Evolutionary conservation across 2,888 invertebrate species (phyloP).

Genomic region (Elegia similella): DNA sequence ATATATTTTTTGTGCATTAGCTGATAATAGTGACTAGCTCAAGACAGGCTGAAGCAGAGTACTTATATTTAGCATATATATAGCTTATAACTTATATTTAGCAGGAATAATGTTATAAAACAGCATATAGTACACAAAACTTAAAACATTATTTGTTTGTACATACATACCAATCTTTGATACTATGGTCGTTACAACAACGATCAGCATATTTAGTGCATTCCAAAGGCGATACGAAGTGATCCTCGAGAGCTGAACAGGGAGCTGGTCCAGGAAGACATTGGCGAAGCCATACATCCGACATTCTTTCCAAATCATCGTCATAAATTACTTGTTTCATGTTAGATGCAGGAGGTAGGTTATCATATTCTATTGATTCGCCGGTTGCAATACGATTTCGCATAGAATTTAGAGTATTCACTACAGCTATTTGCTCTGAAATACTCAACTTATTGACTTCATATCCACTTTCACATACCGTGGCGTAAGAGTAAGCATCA

Average conservation of each 20-base stretch:
- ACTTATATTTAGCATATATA: no score
- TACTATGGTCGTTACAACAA: constrained; percentile 42
- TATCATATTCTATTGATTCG: constrained; percentile 42
- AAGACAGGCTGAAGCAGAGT: no score
- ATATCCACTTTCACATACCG: constrained; percentile 51
- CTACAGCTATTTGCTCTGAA: constrained; percentile 49
- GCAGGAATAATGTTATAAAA: no score
- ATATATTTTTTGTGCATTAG: no score
- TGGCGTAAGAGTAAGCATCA: constrained; percentile 39
- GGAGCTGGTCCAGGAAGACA: constrained; percentile 67
- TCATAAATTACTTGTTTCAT: constrained; percentile 71
- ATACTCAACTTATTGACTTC: constrained; percentile 44
- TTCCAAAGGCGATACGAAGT: constrained; percentile 61
- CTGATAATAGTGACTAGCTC: no score
- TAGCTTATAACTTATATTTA: no score
- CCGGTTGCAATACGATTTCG: constrained; percentile 65
- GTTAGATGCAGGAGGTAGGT: constrained; percentile 62
- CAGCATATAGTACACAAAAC: no score
- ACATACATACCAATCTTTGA: not conserved
- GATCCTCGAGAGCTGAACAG: constrained; percentile 60
- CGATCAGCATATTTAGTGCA: constrained; percentile 59
- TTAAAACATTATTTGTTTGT: no score
- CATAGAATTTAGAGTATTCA: constrained; percentile 68
- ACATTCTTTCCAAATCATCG: constrained; percentile 62
- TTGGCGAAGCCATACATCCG: constrained; percentile 61